phyloP scores from a whole-genome alignment of 1,140 invertebrate species.

The Drosophila obscura region DNA sequence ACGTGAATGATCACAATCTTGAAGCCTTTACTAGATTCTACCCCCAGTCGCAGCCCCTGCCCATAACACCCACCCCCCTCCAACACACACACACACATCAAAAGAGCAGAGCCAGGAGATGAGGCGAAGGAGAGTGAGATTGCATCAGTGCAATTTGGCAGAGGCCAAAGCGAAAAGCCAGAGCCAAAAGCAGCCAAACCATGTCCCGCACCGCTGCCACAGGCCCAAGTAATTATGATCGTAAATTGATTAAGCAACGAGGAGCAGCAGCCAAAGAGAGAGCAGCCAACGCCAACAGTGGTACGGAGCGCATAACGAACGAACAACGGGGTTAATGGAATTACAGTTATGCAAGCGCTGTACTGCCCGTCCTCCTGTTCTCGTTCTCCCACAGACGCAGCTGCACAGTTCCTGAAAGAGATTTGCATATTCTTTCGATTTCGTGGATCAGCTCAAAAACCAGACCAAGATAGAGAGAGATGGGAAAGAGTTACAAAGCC shows the following conservation, averaged over 20 bases:
- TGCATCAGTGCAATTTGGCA: constrained; percentile 58
- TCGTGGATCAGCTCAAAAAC: constrained; percentile 4
- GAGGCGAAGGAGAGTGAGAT: constrained; percentile 32
- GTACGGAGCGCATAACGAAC: constrained; percentile 37
- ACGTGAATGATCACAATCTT: constrained; percentile 80
- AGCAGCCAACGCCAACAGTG: constrained; percentile 6
- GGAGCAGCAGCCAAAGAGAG: constrained; percentile 15
- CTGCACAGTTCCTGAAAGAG: background rate
- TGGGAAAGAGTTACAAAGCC: too few relatives aligned
- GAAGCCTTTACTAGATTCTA: constrained; percentile 63
- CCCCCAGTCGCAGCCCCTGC: constrained; percentile 1
- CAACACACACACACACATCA: too few relatives aligned
- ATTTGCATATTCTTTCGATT: background rate
- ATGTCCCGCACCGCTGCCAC: constrained; percentile 51
- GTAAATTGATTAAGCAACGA: constrained; percentile 70
- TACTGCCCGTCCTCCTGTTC: constrained; percentile 12
- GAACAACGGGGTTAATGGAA: constrained; percentile 56
- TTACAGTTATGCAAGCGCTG: constrained; percentile 52
- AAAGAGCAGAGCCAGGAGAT: background rate
- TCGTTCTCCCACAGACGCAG: background rate
- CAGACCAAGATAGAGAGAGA: too few relatives aligned
- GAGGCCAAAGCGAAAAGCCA: constrained; percentile 39
- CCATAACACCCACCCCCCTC: background rate
- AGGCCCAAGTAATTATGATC: constrained; percentile 75
- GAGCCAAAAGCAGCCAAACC: constrained; percentile 33